These are phyloP conservation scores for Peromyscus leucopus DNA, from an alignment of 2,113 vertebrate species.

Conservation along the genomic window DNA sequence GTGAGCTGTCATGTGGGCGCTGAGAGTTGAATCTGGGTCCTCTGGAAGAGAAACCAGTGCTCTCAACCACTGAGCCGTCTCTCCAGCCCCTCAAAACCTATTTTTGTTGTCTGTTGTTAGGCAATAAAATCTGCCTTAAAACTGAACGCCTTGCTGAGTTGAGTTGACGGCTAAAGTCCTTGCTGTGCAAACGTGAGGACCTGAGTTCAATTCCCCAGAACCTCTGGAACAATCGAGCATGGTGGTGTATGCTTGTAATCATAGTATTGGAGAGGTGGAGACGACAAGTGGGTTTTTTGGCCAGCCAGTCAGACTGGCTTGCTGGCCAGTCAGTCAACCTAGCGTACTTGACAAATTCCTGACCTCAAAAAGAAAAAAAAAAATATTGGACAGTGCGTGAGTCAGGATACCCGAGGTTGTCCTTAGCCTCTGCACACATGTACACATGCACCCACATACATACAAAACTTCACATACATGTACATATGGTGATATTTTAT, in stretches of 20 bases:
- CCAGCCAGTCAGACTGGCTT: not conserved
- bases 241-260: not conserved
- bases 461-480: not conserved
- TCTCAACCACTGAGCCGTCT: not conserved
- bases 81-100: not conserved
- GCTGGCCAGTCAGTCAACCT: not conserved
- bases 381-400: not conserved
- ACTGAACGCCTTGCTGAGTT: not conserved
- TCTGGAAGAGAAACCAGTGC: not conserved
- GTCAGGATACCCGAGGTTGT: not conserved
- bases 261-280: not conserved
- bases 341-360: not conserved
- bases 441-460: not conserved
- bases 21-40: not conserved
- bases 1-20: not conserved
- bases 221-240: no score
- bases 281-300: not conserved
- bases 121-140: slow-evolving; percentile 30
- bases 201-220: not conserved
- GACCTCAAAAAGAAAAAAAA: not conserved
- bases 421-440: not conserved
- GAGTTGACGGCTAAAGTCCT: not conserved
- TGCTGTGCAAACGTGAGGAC: not conserved
- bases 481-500: not conserved
- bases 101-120: slow-evolving; percentile 42